Conservation (phyloP, 30 jellyfish, hydroid and myxozoan species). For the Chrysaora quinquecirrha region DNA sequence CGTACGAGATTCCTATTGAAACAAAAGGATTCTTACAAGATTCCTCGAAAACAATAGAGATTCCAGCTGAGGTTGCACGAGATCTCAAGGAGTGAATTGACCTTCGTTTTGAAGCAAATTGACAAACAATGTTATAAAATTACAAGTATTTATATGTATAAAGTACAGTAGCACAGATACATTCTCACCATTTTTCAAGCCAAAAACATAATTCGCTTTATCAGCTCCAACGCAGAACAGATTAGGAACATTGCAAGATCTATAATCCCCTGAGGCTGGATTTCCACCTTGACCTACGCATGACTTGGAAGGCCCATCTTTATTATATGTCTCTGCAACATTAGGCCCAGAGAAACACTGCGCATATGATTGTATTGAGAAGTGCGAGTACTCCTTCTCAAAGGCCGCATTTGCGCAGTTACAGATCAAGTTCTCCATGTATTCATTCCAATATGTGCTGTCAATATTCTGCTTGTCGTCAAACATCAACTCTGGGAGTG, state of each 20-base stretch:
- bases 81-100: no score
- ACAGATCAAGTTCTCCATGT: constrained; percentile 88
- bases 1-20: no score
- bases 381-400: constrained; percentile 78
- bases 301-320: constrained; percentile 78
- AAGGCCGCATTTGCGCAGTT: constrained; percentile 89
- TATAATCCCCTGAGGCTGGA: constrained; percentile 75
- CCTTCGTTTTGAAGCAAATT: no score
- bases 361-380: constrained; percentile 76
- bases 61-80: no score
- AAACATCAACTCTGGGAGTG: constrained; percentile 84
- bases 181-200: constrained; percentile 73
- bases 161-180: no score
- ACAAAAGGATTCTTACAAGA: no score
- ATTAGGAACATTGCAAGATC: constrained; percentile 65
- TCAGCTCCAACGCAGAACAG: constrained; percentile 87
- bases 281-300: constrained; percentile 92
- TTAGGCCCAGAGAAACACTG: constrained; percentile 92
- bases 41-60: no score
- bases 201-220: constrained; percentile 90
- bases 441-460: constrained; percentile 73
- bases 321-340: constrained; percentile 77
- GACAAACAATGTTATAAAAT: no score
- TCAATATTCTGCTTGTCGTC: constrained; percentile 87
- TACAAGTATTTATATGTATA: no score